Percentiles rank a stretch among this genome's conserved stretches.
Conservation (phyloP, 2,888 invertebrate genomes). For the Plebejus melissa region DNA sequence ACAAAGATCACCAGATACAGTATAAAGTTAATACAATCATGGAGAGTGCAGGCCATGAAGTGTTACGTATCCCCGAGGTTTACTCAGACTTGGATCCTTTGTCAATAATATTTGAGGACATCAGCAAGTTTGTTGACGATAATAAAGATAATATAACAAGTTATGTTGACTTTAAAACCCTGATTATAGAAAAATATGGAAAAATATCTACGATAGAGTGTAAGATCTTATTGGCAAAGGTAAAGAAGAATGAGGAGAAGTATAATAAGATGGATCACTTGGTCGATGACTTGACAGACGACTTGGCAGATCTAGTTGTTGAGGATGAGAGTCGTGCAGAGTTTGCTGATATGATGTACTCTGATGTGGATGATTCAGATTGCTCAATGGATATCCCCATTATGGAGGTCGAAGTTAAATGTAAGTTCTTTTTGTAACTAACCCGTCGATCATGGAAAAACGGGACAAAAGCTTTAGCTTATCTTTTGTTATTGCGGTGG, state of each 20-base stretch:
- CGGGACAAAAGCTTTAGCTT: too few relatives aligned
- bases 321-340: background rate
- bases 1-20: background rate
- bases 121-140: background rate
- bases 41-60: background rate
- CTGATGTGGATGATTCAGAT: background rate
- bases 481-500: too few relatives aligned
- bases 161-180: background rate
- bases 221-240: background rate
- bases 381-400: background rate
- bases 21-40: background rate
- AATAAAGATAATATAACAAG: background rate
- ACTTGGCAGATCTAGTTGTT: constrained; percentile 18
- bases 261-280: background rate
- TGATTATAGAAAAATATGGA: background rate
- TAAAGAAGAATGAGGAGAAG: background rate
- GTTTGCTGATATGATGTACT: background rate
- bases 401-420: background rate
- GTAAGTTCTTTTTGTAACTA: background rate
- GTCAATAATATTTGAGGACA: background rate
- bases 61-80: background rate
- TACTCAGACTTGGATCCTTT: background rate
- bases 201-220: background rate
- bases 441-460: too few relatives aligned
- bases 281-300: constrained; percentile 12